A percentile compares a stretch with the other conserved stretches of the same genome.
phyloP scores from a whole-genome alignment of 2,888 invertebrate species.

The Temnothorax unifasciatus region DNA sequence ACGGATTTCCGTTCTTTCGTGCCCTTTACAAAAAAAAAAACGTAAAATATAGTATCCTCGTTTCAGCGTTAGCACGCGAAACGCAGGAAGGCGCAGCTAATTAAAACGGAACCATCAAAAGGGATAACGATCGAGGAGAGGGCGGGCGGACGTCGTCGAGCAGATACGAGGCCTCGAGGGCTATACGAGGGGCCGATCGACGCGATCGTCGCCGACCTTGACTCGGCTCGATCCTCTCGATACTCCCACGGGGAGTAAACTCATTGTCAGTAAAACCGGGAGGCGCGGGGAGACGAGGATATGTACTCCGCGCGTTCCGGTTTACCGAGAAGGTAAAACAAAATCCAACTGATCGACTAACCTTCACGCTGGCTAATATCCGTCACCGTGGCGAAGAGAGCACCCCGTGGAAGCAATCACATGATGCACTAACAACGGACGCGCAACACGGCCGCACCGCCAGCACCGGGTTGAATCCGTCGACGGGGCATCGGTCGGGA shows the following conservation, averaged over 20 bases:
- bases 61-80: background rate
- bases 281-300: too few species aligned
- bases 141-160: background rate
- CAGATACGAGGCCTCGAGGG: too few species aligned
- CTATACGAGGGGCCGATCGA: too few species aligned
- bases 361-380: conserved; percentile 64
- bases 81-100: background rate
- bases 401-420: conserved; percentile 67
- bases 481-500: conserved; percentile 51
- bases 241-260: too few species aligned
- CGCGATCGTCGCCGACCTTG: too few species aligned
- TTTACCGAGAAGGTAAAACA: background rate
- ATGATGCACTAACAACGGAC: conserved; percentile 73
- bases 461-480: conserved; percentile 47
- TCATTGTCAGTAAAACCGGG: too few species aligned
- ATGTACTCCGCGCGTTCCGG: too few species aligned
- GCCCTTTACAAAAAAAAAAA: background rate
- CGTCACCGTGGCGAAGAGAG: conserved; percentile 62
- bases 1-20: background rate
- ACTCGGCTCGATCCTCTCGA: background rate
- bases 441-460: conserved; percentile 51
- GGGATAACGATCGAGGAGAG: background rate
- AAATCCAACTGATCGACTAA: conserved; percentile 56
- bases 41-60: background rate
- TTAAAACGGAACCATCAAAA: background rate